These are phyloP conservation scores for Lepidurus arcticus DNA, from an alignment of 1,140 invertebrate genomes.

Conservation along the genomic window DNA sequence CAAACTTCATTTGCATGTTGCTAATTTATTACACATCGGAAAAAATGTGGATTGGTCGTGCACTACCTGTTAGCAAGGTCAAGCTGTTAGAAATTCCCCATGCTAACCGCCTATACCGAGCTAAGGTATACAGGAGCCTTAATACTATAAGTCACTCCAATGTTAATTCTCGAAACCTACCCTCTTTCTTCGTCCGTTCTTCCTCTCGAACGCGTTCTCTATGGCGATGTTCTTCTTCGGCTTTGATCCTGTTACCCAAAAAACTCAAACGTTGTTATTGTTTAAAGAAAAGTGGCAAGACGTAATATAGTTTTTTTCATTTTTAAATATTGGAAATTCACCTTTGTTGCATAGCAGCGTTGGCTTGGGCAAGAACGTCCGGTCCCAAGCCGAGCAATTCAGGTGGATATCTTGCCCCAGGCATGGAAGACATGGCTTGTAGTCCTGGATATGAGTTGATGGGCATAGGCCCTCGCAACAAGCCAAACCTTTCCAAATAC, in stretches of 20 bases:
- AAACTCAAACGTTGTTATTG: background rate
- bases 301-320: background rate
- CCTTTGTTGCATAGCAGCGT: slow-evolving; percentile 24
- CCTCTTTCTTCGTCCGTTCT: slow-evolving; percentile 15
- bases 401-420: slow-evolving; percentile 29
- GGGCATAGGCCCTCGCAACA: slow-evolving; percentile 57
- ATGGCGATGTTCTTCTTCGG: slow-evolving; percentile 26
- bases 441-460: slow-evolving; percentile 46
- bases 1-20: too few species aligned
- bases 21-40: too few species aligned
- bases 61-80: too few species aligned
- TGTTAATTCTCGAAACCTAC: background rate
- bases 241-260: slow-evolving; percentile 17
- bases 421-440: slow-evolving; percentile 45
- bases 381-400: slow-evolving; percentile 20
- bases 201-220: slow-evolving; percentile 28
- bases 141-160: too few species aligned
- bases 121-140: too few species aligned
- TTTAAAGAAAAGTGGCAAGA: background rate
- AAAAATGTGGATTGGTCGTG: too few species aligned
- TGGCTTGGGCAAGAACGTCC: background rate
- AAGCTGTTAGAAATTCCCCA: too few species aligned
- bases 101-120: too few species aligned
- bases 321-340: background rate
- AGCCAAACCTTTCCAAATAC: slow-evolving; percentile 65